Conservation (phyloP, 2,888 invertebrate species). For the Lepidocyrtinus sp. region DNA sequence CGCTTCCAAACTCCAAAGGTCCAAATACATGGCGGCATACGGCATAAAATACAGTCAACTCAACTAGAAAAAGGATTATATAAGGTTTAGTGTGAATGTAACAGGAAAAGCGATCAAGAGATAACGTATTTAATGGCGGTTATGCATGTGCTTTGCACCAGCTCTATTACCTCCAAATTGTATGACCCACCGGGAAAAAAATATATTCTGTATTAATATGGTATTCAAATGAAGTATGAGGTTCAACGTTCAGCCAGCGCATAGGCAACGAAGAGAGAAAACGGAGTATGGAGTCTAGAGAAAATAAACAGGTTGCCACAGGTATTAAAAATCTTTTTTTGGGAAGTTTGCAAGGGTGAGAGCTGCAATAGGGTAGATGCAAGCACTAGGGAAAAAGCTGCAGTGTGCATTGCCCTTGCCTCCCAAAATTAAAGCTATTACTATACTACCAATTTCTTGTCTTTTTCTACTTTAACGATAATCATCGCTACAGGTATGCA, state of each 20-base stretch:
- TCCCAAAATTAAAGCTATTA: neutral
- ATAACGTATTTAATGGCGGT: slow-evolving; percentile 60
- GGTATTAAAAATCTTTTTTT: neutral
- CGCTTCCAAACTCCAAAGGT: too few relatives aligned
- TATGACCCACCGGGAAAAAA: neutral
- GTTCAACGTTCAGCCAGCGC: neutral
- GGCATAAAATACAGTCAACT: neutral
- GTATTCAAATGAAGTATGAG: slow-evolving; percentile 29
- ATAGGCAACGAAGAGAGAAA: neutral
- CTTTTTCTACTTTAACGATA: slow-evolving; percentile 28
- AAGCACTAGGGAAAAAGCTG: neutral
- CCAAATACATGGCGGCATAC: too few relatives aligned
- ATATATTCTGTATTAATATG: neutral
- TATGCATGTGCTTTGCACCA: slow-evolving; percentile 52
- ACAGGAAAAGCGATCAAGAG: slow-evolving; percentile 47
- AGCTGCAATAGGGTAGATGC: neutral
- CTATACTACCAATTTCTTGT: neutral
- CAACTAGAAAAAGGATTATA: neutral
- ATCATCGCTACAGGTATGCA: slow-evolving; percentile 59
- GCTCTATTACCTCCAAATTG: neutral
- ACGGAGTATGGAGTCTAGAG: too few relatives aligned
- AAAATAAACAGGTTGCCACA: neutral
- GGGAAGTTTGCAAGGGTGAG: neutral
- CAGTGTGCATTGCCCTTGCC: neutral
- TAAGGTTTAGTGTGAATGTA: slow-evolving; percentile 18